Evolutionary conservation across 2,113 vertebrate genomes (phyloP).

Genomic region (Colaptes auratus): DNA sequence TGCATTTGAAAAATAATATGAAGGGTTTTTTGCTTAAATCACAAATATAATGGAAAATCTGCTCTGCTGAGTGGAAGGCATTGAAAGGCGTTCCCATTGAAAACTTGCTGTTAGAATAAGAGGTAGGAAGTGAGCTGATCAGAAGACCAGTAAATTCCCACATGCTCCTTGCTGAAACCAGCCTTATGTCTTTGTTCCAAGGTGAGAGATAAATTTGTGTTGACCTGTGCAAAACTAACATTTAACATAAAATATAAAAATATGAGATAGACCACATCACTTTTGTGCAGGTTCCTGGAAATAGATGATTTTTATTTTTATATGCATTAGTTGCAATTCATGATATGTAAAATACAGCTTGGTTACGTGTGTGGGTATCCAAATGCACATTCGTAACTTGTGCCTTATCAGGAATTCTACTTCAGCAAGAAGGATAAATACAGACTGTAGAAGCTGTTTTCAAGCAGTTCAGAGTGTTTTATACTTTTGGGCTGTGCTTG

Average conservation of each 20-base stretch:
- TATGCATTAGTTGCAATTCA: background rate
- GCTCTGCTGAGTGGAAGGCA: background rate
- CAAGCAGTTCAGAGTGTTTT: background rate
- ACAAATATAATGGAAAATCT: background rate
- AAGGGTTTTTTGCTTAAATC: background rate
- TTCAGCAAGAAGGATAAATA: background rate
- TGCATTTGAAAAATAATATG: background rate
- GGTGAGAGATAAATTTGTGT: background rate
- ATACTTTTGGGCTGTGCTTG: background rate
- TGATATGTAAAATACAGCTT: background rate
- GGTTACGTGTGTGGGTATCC: background rate
- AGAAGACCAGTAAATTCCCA: background rate
- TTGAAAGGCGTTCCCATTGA: background rate
- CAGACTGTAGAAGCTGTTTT: background rate
- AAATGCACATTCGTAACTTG: background rate
- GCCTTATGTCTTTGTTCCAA: background rate
- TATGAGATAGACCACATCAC: rapidly evolving
- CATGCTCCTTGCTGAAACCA: background rate
- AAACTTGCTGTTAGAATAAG: background rate
- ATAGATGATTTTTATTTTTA: background rate
- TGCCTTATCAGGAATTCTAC: background rate
- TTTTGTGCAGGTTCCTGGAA: background rate
- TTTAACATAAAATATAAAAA: background rate
- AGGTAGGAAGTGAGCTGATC: background rate
- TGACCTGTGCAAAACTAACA: background rate